These are phyloP conservation scores for Hozukius guyotensis DNA, from an alignment of 2,797 vertebrate species.

Conservation along the genomic window DNA sequence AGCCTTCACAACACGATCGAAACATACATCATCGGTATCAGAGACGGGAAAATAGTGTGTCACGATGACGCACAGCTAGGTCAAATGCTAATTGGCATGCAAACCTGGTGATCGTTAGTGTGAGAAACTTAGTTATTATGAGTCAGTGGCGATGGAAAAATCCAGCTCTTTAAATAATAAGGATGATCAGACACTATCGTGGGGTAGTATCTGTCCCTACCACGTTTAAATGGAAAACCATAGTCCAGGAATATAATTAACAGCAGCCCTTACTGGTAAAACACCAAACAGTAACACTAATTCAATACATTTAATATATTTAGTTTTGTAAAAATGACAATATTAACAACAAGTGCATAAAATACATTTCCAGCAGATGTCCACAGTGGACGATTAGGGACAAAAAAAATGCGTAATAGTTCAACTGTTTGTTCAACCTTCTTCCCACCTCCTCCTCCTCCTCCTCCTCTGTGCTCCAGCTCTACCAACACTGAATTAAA, in stretches of 20 bases:
- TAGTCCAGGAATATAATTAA: not conserved
- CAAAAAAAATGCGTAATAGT: not conserved
- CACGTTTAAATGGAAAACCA: not conserved
- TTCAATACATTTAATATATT: constrained; percentile 50
- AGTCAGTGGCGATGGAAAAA: not conserved
- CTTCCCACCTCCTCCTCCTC: not conserved
- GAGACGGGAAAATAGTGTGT: not conserved
- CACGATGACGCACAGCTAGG: not conserved
- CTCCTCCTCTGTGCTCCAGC: constrained; percentile 5
- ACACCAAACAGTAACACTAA: constrained; percentile 5
- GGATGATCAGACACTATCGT: not conserved
- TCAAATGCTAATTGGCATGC: not conserved
- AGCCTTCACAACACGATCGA: not conserved
- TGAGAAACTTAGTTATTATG: not conserved
- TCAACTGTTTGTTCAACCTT: not conserved
- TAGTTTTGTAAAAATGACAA: constrained; percentile 23
- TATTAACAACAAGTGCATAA: constrained; percentile 35
- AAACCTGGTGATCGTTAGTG: not conserved
- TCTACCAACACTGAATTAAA: constrained; percentile 36
- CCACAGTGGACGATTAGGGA: not conserved
- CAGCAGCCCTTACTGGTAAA: not conserved
- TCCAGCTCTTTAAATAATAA: not conserved
- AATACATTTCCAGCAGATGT: constrained; percentile 24
- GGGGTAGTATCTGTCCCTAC: not conserved
- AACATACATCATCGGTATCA: fast-evolving